phyloP scores from a whole-genome alignment of 37 sponge, comb jelly and placozoan species.

The Mnemiopsis leidyi region DNA sequence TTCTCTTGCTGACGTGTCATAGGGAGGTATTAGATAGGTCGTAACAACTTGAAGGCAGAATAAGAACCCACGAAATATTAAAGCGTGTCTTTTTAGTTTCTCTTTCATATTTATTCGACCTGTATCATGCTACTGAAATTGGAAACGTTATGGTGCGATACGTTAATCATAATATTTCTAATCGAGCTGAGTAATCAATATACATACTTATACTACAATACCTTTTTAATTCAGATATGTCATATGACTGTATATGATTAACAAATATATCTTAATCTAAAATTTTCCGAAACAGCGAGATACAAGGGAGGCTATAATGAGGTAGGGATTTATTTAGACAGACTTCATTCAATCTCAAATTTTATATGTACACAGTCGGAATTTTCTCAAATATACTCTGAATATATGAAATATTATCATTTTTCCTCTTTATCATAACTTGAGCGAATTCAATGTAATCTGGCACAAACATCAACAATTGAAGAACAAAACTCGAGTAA shows the following conservation, averaged over 20 bases:
- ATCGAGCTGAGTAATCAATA: no score
- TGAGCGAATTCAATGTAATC: background rate
- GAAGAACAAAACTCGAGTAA: background rate
- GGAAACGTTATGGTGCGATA: no score
- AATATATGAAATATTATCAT: background rate
- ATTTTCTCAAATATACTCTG: background rate
- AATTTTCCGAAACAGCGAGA: no score
- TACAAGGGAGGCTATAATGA: no score
- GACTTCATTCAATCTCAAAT: background rate
- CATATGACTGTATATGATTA: no score
- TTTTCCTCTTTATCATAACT: background rate
- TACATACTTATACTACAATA: no score
- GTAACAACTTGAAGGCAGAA: constrained; percentile 7
- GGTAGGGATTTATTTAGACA: no score
- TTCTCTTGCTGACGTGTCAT: constrained; percentile 40
- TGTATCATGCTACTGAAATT: no score
- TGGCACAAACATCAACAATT: background rate
- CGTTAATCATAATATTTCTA: no score
- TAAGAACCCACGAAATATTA: background rate
- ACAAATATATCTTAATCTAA: no score
- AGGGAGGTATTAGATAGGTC: constrained; percentile 16
- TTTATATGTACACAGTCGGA: background rate
- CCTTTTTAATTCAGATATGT: no score
- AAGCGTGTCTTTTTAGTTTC: background rate
- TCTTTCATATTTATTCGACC: constrained; percentile 1